Base-by-base conservation (phyloP, 2,888 invertebrate genomes). In the Melolontha melolontha region DNA sequence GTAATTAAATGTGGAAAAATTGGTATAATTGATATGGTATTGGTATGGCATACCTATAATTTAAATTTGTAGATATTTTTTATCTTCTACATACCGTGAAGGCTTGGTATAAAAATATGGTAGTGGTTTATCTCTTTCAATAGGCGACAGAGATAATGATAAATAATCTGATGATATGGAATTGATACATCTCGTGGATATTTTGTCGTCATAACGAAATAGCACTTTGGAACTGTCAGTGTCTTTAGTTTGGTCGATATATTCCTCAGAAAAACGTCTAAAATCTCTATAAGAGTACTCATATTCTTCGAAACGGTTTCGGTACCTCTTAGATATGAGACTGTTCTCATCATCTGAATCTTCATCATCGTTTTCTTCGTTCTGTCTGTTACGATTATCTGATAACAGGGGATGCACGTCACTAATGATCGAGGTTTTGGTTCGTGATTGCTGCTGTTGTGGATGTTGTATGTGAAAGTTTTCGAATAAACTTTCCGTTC, bases 81-180 rank as follows among this genome's bases (percentile, higher is more conserved):
- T 55, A 50, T 57, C 50, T 12, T 50, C 5, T 50, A 52, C 64
- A 63, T 64, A 68, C 64, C 64, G 66, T 69, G 50, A 66, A 42
- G 54, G 39, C 39, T 67, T 62, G 63, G 22, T 64, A 49, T 77
- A 77, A 68, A 76, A 75, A 71, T 75, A 80, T 34, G 76, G 73
- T 29, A 63, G n/a, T 40, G 55, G 63, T 64, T 68, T 66, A 50
- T 66, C 55, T 47, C 71, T 69, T 63, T 74, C 76, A 73, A 72
- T 79, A 75, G 80, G 76, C 64, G 78, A 77, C 55, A 75, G 52
- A 49, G 82, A 82, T 54, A 81, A 74, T 49, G 81, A 82, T 62
- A 80, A 76, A 76, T 79, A 79, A 71, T 81, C 80, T 64, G 78
- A 77, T 57, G 79, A 78, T 66, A 78, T 71, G 62, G 75, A 71